phyloP scores from a whole-genome alignment of 2,888 invertebrate genomes.

The Muscina levida region DNA sequence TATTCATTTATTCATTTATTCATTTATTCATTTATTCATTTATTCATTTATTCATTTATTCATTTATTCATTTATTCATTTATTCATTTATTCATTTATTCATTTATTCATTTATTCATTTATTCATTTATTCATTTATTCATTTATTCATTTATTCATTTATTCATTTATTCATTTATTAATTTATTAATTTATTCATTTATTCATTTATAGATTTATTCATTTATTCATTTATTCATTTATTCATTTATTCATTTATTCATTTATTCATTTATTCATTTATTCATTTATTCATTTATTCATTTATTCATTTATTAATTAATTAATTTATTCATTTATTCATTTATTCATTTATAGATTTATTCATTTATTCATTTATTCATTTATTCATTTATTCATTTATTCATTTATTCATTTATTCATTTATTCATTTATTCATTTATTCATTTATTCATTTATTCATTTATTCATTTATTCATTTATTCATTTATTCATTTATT shows the following conservation, averaged over 20 bases:
- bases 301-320: constrained; percentile 32
- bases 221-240: no score
- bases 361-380: constrained; percentile 20
- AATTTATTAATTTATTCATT: background rate
- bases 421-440: constrained; percentile 5
- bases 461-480: constrained; percentile 6
- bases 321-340: constrained; percentile 14
- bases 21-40: constrained; percentile 42
- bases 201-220: no score
- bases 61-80: constrained; percentile 25
- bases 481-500: constrained; percentile 9
- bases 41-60: background rate
- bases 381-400: constrained; percentile 7
- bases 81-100: constrained; percentile 49
- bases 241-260: constrained; percentile 41
- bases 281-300: constrained; percentile 51
- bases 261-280: constrained; percentile 44
- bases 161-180: constrained; percentile 50
- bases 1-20: no score
- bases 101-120: constrained; percentile 49
- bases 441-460: constrained; percentile 9
- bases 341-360: background rate
- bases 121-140: constrained; percentile 51
- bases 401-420: constrained; percentile 9
- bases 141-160: constrained; percentile 48